Conservation (phyloP, 1,140 invertebrate species). For the Spodoptera frugiperda region DNA sequence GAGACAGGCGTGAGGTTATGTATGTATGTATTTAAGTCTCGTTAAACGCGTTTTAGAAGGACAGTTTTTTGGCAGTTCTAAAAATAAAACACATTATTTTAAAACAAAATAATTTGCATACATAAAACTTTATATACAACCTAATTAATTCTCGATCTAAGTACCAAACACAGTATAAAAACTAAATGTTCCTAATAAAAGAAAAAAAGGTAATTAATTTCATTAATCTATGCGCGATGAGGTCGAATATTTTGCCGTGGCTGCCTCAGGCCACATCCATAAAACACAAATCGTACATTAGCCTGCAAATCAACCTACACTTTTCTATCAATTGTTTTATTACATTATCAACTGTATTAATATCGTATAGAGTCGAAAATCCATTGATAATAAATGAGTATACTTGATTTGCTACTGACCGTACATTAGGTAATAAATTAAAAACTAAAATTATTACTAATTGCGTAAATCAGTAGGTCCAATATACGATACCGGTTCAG, state of each 20-base stretch:
- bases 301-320: no score
- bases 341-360: no score
- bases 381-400: no score
- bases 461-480: constrained; percentile 47
- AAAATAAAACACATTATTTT: background rate
- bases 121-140: no score
- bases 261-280: constrained; percentile 19
- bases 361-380: no score
- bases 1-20: no score
- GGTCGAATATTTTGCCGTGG: constrained; percentile 9
- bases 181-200: background rate
- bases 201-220: constrained; percentile 22
- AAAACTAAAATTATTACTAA: constrained; percentile 41
- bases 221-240: constrained; percentile 4
- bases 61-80: no score
- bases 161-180: background rate
- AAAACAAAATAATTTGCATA: no score
- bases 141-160: background rate
- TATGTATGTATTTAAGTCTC: no score
- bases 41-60: no score
- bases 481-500: constrained; percentile 37
- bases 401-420: no score
- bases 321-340: no score
- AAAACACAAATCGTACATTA: background rate
- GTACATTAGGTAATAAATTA: constrained; percentile 20